phyloP scores from a whole-genome alignment of 2,888 invertebrate genomes.

The Stenoptilia bipunctidactyla region DNA sequence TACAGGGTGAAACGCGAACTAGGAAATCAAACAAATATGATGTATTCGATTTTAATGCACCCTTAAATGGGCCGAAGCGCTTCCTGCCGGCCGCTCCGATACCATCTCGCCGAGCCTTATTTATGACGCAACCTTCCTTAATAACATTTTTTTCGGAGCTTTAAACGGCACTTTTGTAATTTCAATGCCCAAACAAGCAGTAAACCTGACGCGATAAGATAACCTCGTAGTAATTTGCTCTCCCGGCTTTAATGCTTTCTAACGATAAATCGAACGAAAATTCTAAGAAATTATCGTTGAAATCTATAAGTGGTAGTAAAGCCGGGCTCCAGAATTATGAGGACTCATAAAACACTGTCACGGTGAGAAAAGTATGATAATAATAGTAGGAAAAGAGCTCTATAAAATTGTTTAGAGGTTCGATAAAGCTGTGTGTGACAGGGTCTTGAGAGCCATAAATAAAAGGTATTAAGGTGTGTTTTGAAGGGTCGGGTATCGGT shows the following conservation, averaged over 20 bases:
- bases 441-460: slow-evolving; percentile 54
- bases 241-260: slow-evolving; percentile 1
- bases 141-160: slow-evolving; percentile 28
- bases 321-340: slow-evolving; percentile 44
- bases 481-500: slow-evolving; percentile 46
- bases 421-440: slow-evolving; percentile 37
- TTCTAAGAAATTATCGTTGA: slow-evolving; percentile 26
- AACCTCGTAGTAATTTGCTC: slow-evolving; percentile 25
- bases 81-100: slow-evolving; percentile 61
- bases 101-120: slow-evolving; percentile 59
- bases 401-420: slow-evolving; percentile 43
- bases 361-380: slow-evolving; percentile 35
- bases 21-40: slow-evolving; percentile 73
- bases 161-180: slow-evolving; percentile 54
- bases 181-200: slow-evolving; percentile 49
- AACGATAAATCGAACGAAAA: slow-evolving; percentile 5
- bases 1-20: slow-evolving; percentile 67
- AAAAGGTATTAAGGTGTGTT: slow-evolving; percentile 55
- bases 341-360: slow-evolving; percentile 39
- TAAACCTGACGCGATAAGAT: slow-evolving; percentile 43
- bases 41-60: slow-evolving; percentile 73
- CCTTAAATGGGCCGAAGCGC: slow-evolving; percentile 68
- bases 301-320: slow-evolving; percentile 26
- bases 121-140: slow-evolving; percentile 49
- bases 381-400: slow-evolving; percentile 33